Conservation (phyloP, 2,797 vertebrate genomes). For the Thalassophryne amazonica region DNA sequence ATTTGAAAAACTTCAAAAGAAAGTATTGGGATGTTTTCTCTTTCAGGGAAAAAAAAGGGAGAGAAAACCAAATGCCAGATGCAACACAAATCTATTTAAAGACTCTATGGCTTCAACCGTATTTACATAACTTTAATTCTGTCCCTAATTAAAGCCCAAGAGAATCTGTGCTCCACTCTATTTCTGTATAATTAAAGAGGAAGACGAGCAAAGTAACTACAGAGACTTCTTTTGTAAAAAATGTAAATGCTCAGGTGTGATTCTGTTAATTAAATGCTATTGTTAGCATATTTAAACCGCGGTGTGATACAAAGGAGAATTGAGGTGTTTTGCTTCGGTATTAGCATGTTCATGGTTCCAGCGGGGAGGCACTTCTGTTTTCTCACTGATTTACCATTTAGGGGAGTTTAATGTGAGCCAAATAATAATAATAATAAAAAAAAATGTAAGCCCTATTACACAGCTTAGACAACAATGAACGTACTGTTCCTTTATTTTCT, state of each 20-base stretch:
- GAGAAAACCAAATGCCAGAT: slow-evolving; percentile 50
- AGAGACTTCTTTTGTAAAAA: slow-evolving; percentile 53
- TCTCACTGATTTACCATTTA: slow-evolving; percentile 44
- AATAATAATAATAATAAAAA: slow-evolving; percentile 5
- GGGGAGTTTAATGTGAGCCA: slow-evolving; percentile 8
- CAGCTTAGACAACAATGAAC: slow-evolving; percentile 29
- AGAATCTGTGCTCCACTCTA: slow-evolving; percentile 63
- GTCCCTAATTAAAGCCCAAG: slow-evolving; percentile 78
- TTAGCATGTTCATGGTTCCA: slow-evolving; percentile 71
- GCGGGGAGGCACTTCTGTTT: slow-evolving; percentile 19
- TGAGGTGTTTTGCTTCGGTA: slow-evolving; percentile 67
- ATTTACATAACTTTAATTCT: slow-evolving; percentile 80
- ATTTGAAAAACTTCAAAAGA: slow-evolving; percentile 73
- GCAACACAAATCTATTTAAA: slow-evolving; percentile 70
- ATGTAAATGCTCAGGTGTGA: slow-evolving; percentile 75
- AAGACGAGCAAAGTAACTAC: slow-evolving; percentile 63
- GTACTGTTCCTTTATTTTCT: background rate
- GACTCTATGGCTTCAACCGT: slow-evolving; percentile 54
- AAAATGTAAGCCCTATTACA: slow-evolving; percentile 12
- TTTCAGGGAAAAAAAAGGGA: slow-evolving; percentile 18
- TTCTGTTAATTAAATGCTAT: slow-evolving; percentile 74
- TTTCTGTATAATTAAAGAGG: slow-evolving; percentile 74
- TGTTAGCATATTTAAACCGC: slow-evolving; percentile 64
- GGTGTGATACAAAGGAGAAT: slow-evolving; percentile 51
- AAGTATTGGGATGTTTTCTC: slow-evolving; percentile 53